Base-by-base conservation (phyloP, 2,797 vertebrate genomes). In the Coreius guichenoti region DNA sequence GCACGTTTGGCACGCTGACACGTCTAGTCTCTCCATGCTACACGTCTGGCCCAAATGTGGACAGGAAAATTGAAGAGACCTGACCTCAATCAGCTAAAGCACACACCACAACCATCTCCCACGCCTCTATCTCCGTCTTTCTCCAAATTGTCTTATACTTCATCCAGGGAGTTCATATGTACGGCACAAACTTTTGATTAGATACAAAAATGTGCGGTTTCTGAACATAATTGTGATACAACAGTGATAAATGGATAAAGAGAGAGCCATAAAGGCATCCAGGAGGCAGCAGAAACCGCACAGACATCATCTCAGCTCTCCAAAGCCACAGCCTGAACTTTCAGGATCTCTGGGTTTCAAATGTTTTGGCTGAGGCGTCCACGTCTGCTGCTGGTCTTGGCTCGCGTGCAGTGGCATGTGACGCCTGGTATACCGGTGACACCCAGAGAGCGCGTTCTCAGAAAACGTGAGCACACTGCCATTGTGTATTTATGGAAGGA, bases 221-320 rank as follows among this genome's bases (percentile, higher is more conserved):
- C 36, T 73, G 51, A 80, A 74, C 69, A 49, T 65, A 77, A 86
- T 54, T 81, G 79, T 45, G 78, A 84, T 83, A 79, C 83, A 45
- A 75, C 88, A 90, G 89, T 90, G 89, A 89, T 88, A 90, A 90
- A 88, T 89, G 90, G 47, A 65, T 23, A 77, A 81, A 88, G 43
- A 75, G 26, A 81, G 39, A 43, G 58, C 56, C 29, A n/a, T 56
- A 65, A 65, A 84, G 84, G 33, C 84, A 73, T 45, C 80, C 80
- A 86, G 73, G 19, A 33, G 63, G 80, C 86, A 79, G 85, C 72
- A 87, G 76, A 84, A 89, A 88, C 61, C 33, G 13, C 78, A 78
- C 70, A n/a, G 75, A 49, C 29, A 73, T 81, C 47, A 74, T 85
- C 70, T 68, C 45, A 73, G 68, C 17, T 4, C 69, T 80, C 58